These are phyloP conservation scores for Monopis laevigella DNA, from an alignment of 2,888 invertebrate genomes.

Conservation along the genomic window DNA sequence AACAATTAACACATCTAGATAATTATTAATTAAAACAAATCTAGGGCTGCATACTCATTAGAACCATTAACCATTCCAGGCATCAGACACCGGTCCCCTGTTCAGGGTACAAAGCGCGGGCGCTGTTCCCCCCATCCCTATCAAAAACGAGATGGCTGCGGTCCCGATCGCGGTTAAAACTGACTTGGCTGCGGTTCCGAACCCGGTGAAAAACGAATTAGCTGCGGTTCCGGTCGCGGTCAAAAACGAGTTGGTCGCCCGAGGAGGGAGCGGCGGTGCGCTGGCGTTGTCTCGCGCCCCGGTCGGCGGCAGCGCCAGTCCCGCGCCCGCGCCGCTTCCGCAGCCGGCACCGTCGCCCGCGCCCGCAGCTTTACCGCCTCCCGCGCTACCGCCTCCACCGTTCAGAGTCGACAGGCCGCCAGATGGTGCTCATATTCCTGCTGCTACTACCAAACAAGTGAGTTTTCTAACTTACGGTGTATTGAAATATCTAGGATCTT, in stretches of 20 bases:
- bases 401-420: constrained; percentile 62
- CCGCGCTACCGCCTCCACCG: constrained; percentile 71
- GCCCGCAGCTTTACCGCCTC: constrained; percentile 73
- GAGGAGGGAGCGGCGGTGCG: constrained; percentile 73
- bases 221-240: constrained; percentile 78
- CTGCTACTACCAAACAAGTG: too few species aligned
- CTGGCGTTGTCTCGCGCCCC: constrained; percentile 70
- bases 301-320: constrained; percentile 69
- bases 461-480: too few species aligned
- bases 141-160: constrained; percentile 78
- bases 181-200: constrained; percentile 63
- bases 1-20: too few species aligned
- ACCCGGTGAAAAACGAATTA: constrained; percentile 78
- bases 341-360: constrained; percentile 76
- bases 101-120: constrained; percentile 70
- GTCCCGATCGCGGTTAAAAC: constrained; percentile 75
- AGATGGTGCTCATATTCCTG: constrained; percentile 51
- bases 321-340: constrained; percentile 73
- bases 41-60: neutral
- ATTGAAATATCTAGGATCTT: too few species aligned
- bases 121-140: constrained; percentile 72
- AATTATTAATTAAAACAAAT: too few species aligned
- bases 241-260: constrained; percentile 68
- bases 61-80: constrained; percentile 30
- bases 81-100: constrained; percentile 53